phyloP scores from a whole-genome alignment of 2,113 vertebrate genomes.

The Cettia cetti region DNA sequence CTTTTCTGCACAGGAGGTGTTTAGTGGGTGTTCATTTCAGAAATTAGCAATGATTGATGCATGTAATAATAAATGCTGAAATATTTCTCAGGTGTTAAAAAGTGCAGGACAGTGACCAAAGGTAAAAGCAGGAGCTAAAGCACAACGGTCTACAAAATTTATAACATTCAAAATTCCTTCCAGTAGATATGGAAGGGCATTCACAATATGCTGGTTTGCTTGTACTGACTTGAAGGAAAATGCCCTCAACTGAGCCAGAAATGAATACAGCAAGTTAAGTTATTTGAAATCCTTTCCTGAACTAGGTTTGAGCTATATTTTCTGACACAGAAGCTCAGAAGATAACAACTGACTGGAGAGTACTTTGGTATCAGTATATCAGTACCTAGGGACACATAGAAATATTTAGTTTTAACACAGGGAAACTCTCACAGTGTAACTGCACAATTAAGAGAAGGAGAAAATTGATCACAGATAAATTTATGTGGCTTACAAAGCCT shows the following conservation, averaged over 20 bases:
- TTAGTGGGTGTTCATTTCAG: neutral
- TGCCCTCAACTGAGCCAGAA: neutral
- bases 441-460: neutral
- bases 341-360: neutral
- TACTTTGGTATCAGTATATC: neutral
- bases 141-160: neutral
- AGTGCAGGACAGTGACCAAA: neutral
- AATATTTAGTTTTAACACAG: neutral
- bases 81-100: neutral
- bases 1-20: neutral
- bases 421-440: neutral
- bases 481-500: neutral
- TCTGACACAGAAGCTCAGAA: neutral
- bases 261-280: neutral
- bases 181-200: neutral
- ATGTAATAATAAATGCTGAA: neutral
- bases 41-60: neutral
- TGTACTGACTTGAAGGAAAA: neutral
- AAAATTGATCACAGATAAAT: neutral
- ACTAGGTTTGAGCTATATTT: neutral
- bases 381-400: neutral
- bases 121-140: neutral
- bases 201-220: neutral
- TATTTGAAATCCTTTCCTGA: neutral
- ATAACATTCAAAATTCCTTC: neutral